Evolutionary conservation across 2,797 vertebrate genomes (phyloP).

Genomic region (Myiotriccus ornatus): DNA sequence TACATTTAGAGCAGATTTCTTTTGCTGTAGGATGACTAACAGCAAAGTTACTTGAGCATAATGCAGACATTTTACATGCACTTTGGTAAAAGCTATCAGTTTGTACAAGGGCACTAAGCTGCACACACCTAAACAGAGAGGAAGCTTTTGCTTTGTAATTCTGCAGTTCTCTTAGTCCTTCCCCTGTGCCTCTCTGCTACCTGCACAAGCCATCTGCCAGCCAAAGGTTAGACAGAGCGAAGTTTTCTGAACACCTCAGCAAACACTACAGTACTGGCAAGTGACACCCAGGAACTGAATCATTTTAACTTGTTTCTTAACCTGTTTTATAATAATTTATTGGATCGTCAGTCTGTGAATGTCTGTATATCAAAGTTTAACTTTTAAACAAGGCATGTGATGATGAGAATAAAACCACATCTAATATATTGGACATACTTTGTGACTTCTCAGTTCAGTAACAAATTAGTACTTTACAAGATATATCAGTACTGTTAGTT

Average conservation of each 20-base stretch:
- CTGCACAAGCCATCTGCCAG: not conserved
- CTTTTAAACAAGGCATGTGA: not conserved
- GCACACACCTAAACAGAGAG: not conserved
- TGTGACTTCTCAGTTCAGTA: not conserved
- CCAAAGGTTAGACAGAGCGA: not conserved
- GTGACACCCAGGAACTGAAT: not conserved
- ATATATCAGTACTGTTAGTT: not conserved
- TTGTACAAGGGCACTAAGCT: not conserved
- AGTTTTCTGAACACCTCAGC: not conserved
- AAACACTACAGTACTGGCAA: not conserved
- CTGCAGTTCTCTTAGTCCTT: not conserved
- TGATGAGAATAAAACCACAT: not conserved
- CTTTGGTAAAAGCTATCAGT: not conserved
- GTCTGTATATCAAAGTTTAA: not conserved
- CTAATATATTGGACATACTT: not conserved
- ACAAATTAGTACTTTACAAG: not conserved
- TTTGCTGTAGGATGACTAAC: not conserved
- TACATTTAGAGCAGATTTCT: not conserved
- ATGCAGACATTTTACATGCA: not conserved
- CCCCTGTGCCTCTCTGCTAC: not conserved
- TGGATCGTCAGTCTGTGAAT: not conserved
- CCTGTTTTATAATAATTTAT: not conserved
- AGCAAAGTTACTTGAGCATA: not conserved
- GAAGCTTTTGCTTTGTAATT: not conserved
- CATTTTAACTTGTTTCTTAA: not conserved